Evolutionary conservation across 2,888 invertebrate species (phyloP).

Genomic region (Limnephilus rhombicus): DNA sequence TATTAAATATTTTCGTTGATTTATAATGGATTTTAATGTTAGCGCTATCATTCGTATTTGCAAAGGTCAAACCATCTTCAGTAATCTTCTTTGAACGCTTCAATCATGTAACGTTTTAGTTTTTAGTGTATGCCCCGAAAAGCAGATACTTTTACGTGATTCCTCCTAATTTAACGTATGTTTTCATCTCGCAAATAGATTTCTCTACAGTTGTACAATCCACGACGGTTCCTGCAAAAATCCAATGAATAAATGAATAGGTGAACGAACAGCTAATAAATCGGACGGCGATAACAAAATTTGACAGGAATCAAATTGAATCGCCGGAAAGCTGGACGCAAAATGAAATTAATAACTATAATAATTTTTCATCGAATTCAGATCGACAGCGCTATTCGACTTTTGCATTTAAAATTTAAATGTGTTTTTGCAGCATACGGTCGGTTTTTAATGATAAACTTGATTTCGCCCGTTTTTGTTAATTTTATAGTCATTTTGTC

Average conservation of each 20-base stretch:
- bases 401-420: neutral
- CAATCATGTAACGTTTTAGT: no score
- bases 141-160: no score
- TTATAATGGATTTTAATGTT: no score
- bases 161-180: no score
- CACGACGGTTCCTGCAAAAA: conserved; percentile 31
- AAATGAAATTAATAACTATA: conserved; percentile 57
- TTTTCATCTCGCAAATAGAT: neutral
- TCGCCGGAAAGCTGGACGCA: conserved; percentile 34
- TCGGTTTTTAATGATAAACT: neutral
- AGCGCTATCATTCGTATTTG: no score
- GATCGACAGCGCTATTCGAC: neutral
- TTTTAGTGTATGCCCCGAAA: no score
- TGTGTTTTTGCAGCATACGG: neutral
- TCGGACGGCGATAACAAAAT: conserved; percentile 56
- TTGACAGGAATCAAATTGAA: conserved; percentile 60
- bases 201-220: neutral
- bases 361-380: conserved; percentile 48
- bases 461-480: neutral
- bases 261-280: conserved; percentile 55
- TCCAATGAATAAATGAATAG: conserved; percentile 61
- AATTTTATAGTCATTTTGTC: neutral
- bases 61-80: no score
- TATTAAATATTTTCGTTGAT: no score
- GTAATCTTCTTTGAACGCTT: no score